Evolutionary conservation across 2,113 vertebrate genomes (phyloP).

Genomic region (Herpailurus yagouaroundi): DNA sequence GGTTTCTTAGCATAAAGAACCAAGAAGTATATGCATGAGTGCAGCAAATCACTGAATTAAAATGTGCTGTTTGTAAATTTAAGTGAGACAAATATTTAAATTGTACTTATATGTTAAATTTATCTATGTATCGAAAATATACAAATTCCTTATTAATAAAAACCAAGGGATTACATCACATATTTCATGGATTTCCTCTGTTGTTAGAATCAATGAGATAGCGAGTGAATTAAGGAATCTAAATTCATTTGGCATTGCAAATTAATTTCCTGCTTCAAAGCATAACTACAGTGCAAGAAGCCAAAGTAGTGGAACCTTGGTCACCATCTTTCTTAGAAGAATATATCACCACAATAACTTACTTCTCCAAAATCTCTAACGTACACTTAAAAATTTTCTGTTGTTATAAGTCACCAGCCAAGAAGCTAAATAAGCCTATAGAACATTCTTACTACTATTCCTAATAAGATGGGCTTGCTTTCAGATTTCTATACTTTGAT

Average conservation of each 20-base stretch:
- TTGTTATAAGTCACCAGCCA: not conserved
- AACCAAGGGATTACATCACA: not conserved
- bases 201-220: not conserved
- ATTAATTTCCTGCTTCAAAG: not conserved
- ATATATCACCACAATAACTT: not conserved
- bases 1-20: not conserved
- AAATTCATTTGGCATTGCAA: not conserved
- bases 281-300: not conserved
- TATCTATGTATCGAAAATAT: not conserved
- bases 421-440: not conserved
- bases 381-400: not conserved
- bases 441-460: not conserved
- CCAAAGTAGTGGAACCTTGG: not conserved
- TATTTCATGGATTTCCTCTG: not conserved
- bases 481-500: slow-evolving; percentile 36
- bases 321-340: not conserved
- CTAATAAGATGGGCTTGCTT: not conserved
- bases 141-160: not conserved
- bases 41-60: not conserved
- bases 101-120: not conserved
- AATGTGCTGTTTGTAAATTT: not conserved
- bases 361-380: not conserved
- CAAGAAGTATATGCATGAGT: not conserved
- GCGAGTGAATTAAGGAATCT: not conserved
- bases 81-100: not conserved